Evolutionary conservation across 92 coral and sea anemone species (phyloP).

Genomic region (Palythoa grandiflora): DNA sequence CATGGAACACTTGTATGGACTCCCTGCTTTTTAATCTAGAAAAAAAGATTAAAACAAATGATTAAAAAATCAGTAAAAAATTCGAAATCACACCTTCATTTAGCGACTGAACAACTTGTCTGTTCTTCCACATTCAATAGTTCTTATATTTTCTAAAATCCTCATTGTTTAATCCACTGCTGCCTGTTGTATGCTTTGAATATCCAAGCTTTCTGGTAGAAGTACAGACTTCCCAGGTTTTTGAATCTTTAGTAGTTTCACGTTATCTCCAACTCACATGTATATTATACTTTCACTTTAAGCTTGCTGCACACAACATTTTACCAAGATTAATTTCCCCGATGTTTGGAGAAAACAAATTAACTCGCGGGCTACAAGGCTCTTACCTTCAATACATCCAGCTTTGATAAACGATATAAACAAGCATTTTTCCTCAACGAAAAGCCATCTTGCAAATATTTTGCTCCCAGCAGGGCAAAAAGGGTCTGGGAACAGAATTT

Average conservation of each 20-base stretch:
- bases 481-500: no score
- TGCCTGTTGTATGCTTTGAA: no score
- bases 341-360: neutral
- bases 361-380: neutral
- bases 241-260: slow-evolving; percentile 2
- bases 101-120: neutral
- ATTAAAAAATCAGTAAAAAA: neutral
- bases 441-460: slow-evolving; percentile 36
- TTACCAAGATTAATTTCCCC: neutral
- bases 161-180: neutral
- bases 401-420: neutral
- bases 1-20: no score
- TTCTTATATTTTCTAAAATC: neutral
- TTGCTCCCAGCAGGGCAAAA: no score
- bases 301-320: no score
- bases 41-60: neutral
- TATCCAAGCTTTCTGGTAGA: no score
- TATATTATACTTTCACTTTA: neutral
- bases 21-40: no score
- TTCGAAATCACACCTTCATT: neutral
- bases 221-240: neutral
- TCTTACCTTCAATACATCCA: neutral
- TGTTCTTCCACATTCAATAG: neutral
- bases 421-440: neutral
- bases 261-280: neutral